These are phyloP conservation scores for Chromobotia macracanthus DNA, from an alignment of 2,797 vertebrate genomes.

Conservation along the genomic window DNA sequence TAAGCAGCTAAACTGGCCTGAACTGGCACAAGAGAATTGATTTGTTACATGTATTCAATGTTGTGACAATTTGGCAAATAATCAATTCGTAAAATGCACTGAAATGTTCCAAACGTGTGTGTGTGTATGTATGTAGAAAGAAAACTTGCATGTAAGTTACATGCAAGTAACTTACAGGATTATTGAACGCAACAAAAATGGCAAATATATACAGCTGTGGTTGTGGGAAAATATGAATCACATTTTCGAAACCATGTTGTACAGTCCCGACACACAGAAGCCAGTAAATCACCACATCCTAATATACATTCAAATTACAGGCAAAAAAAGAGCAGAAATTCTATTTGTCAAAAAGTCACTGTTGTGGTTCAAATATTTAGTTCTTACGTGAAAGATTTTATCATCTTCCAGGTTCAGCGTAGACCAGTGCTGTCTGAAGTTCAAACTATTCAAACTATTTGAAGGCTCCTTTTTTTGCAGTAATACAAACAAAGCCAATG, in stretches of 20 bases:
- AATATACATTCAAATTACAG: slow-evolving; percentile 45
- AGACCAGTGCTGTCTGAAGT: too few relatives aligned
- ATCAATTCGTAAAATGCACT: slow-evolving; percentile 6
- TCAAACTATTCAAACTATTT: background rate
- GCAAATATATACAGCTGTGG: slow-evolving; percentile 36
- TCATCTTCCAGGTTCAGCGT: background rate
- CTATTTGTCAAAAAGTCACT: slow-evolving; percentile 1
- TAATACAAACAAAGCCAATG: background rate
- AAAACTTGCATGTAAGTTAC: too few relatives aligned
- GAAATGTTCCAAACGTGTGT: slow-evolving; percentile 2
- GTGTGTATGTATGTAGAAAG: slow-evolving; percentile 19
- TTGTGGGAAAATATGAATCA: background rate
- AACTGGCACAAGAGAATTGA: slow-evolving; percentile 43
- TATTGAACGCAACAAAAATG: slow-evolving; percentile 20
- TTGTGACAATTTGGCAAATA: slow-evolving; percentile 23
- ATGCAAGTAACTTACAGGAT: too few relatives aligned
- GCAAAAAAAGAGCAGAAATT: background rate
- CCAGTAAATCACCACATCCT: background rate
- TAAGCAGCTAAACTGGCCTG: background rate
- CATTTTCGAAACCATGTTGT: slow-evolving; percentile 26
- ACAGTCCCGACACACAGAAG: slow-evolving; percentile 6
- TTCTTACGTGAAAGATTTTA: background rate
- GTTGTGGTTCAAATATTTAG: slow-evolving; percentile 16
- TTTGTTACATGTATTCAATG: background rate
- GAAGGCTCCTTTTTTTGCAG: too few relatives aligned